Percentiles rank a stretch among this genome's conserved stretches.
phyloP scores from a whole-genome alignment of 2,888 invertebrate species.

The Mesoligia furuncula region DNA sequence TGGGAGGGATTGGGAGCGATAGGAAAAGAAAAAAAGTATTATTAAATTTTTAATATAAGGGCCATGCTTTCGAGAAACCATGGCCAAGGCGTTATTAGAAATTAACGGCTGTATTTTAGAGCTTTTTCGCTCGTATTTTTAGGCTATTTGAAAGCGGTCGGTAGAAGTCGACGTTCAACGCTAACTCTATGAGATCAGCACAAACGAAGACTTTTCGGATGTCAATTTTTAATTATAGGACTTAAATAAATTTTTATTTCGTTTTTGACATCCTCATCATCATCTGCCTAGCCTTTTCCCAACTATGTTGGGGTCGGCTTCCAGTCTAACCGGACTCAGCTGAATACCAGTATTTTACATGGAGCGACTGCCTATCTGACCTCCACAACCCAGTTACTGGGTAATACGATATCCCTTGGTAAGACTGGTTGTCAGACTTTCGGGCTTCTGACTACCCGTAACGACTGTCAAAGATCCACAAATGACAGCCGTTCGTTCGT shows the following conservation, averaged over 20 bases:
- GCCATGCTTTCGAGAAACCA: conserved; percentile 34
- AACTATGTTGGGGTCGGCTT: no score
- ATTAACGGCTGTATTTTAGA: conserved; percentile 37
- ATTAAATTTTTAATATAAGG: conserved; percentile 37
- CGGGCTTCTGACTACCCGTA: no score
- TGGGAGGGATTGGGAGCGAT: not conserved
- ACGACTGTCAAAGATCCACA: no score
- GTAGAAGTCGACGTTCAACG: not conserved
- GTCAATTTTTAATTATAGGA: conserved; percentile 18
- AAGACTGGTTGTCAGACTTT: no score
- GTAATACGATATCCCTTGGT: no score
- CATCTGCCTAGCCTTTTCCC: no score
- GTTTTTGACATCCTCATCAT: conserved; percentile 4
- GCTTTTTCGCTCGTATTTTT: conserved; percentile 43
- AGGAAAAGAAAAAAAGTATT: conserved; percentile 40
- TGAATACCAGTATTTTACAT: no score
- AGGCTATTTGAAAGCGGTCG: conserved; percentile 42
- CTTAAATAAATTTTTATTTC: conserved; percentile 7
- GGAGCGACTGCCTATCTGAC: no score
- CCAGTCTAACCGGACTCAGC: no score
- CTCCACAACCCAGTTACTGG: no score
- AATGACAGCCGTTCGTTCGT: no score
- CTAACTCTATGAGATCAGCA: conserved; percentile 17
- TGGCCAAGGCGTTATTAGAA: conserved; percentile 26
- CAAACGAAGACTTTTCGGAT: not conserved